Conservation (phyloP, 2,888 invertebrate genomes). For the Malacosoma neustria region DNA sequence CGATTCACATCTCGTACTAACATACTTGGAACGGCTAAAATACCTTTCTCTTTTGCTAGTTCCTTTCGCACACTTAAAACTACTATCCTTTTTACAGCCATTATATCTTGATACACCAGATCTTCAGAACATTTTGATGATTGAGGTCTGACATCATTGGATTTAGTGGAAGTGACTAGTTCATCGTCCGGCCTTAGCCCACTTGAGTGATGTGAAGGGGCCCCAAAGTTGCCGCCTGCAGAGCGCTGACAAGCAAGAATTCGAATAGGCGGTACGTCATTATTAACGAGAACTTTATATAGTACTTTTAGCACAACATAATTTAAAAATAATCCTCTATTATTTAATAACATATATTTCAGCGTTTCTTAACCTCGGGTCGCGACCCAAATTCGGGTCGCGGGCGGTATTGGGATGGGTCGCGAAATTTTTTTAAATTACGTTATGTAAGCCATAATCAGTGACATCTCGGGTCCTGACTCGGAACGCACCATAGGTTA, state of each 20-base stretch:
- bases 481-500: no score
- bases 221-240: slow-evolving; percentile 34
- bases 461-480: no score
- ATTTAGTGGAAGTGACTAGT: slow-evolving; percentile 17
- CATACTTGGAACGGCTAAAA: slow-evolving; percentile 20
- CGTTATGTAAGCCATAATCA: no score
- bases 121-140: slow-evolving; percentile 16
- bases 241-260: background rate
- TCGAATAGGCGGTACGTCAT: background rate
- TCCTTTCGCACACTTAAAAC: slow-evolving; percentile 45
- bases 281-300: no score
- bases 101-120: slow-evolving; percentile 20
- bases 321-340: no score
- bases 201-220: slow-evolving; percentile 64
- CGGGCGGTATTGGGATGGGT: no score
- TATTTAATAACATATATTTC: no score
- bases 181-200: slow-evolving; percentile 70
- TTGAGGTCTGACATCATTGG: background rate
- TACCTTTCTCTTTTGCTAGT: slow-evolving; percentile 56
- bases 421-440: no score
- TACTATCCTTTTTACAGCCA: slow-evolving; percentile 25
- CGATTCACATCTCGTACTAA: slow-evolving; percentile 25
- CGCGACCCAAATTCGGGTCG: no score
- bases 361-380: no score
- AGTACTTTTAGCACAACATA: no score